Conservation (phyloP, 2,113 vertebrate species). For the Rafetus swinhoei region DNA sequence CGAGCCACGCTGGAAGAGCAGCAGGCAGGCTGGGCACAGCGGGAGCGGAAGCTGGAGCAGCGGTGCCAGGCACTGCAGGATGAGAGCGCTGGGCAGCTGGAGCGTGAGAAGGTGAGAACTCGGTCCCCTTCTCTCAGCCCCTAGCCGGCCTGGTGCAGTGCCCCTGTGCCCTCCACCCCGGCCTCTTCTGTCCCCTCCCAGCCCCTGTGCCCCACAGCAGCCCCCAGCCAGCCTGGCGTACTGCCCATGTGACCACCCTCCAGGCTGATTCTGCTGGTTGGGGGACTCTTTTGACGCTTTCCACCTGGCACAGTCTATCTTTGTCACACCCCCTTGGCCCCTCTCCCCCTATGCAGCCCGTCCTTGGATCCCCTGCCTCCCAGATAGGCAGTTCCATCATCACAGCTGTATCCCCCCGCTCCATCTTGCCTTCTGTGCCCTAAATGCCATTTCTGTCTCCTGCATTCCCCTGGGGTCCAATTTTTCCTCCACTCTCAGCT, state of each 20-base stretch:
- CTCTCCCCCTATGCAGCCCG: neutral
- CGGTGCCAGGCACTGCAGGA: constrained; percentile 38
- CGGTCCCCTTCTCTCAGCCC: neutral
- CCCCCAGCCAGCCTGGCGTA: fast-evolving
- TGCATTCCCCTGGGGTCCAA: neutral
- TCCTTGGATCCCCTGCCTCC: neutral
- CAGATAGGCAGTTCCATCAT: neutral
- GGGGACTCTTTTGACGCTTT: too few relatives aligned
- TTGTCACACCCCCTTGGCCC: too few relatives aligned
- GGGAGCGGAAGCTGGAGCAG: constrained; percentile 72
- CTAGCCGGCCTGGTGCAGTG: neutral
- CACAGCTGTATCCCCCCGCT: neutral
- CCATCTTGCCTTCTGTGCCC: neutral
- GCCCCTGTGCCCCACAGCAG: neutral
- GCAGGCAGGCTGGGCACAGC: constrained; percentile 45
- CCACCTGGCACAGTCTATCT: too few relatives aligned
- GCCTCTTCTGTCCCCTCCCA: neutral
- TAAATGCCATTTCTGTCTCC: neutral
- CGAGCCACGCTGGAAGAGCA: constrained; percentile 66
- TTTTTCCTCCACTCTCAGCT: neutral
- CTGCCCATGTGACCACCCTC: neutral
- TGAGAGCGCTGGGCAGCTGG: constrained; percentile 63
- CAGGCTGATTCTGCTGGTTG: too few relatives aligned
- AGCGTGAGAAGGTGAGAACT: constrained; percentile 73
- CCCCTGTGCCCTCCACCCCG: neutral